These are phyloP conservation scores for Cepphus grylle DNA, from an alignment of 2,113 vertebrate species.

Conservation along the genomic window DNA sequence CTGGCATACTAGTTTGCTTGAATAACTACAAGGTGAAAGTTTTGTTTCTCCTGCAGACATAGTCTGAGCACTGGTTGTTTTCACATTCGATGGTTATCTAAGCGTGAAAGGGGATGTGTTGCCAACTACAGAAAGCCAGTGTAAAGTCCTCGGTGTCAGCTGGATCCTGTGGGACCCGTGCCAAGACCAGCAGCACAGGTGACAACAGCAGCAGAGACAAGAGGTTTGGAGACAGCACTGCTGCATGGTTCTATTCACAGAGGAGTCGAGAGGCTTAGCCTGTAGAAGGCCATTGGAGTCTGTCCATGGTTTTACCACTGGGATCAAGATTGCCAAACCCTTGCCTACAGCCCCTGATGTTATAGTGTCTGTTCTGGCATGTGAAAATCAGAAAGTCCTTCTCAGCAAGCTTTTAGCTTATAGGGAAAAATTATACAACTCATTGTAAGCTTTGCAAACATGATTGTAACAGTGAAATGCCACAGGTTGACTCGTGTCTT, in stretches of 20 bases:
- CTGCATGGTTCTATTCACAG: background rate
- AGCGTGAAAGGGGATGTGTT: background rate
- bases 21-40: background rate
- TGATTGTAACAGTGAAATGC: background rate
- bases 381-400: background rate
- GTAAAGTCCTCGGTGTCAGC: background rate
- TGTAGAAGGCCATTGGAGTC: background rate
- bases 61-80: background rate
- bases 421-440: background rate
- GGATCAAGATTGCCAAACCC: background rate
- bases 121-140: background rate
- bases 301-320: background rate
- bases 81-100: background rate
- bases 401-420: background rate
- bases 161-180: background rate
- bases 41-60: background rate
- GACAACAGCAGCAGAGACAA: background rate
- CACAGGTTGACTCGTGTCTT: rapidly evolving
- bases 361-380: background rate
- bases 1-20: background rate
- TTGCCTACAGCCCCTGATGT: background rate
- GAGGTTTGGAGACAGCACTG: background rate
- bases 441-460: background rate
- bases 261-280: background rate
- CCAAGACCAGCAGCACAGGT: background rate